Conservation (phyloP, 2,113 vertebrate genomes). For the Turnix velox region DNA sequence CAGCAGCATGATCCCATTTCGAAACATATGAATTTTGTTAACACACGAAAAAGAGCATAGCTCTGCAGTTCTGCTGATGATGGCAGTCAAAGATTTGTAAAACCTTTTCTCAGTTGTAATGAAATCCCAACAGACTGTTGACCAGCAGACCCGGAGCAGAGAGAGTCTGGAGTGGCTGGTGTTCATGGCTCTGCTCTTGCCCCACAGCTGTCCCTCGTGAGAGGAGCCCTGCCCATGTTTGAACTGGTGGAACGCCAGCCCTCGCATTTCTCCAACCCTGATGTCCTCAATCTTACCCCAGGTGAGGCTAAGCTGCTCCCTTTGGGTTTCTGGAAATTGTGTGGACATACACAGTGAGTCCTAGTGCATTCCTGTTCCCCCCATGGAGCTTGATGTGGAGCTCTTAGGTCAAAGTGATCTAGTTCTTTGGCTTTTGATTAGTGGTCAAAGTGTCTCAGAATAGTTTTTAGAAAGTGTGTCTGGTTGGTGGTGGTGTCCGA, state of each 20-base stretch:
- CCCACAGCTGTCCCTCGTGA: constrained; percentile 83
- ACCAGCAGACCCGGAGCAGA: neutral
- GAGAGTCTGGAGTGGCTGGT: neutral
- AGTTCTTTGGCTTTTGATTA: neutral
- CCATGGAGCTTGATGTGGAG: neutral
- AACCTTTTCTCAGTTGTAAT: neutral
- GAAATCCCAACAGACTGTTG: neutral
- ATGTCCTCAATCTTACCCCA: constrained; percentile 90
- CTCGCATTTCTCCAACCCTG: constrained; percentile 86
- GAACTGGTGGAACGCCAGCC: constrained; percentile 94
- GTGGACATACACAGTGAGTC: neutral
- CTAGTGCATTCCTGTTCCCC: neutral
- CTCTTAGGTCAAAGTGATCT: neutral
- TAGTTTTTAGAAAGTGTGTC: neutral
- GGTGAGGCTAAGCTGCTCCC: constrained; percentile 70
- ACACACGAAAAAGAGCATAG: neutral
- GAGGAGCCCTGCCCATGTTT: constrained; percentile 91
- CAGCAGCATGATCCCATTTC: neutral
- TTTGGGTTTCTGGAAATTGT: neutral
- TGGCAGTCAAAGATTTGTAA: neutral
- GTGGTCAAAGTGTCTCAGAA: neutral
- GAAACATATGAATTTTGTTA: neutral
- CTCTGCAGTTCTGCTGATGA: neutral
- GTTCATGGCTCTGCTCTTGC: neutral
- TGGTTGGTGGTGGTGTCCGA: neutral